Evolutionary conservation across 2,113 vertebrate species (phyloP), one percentile per base, ranked within the genome.

Genomic region (Saccopteryx leptura): DNA sequence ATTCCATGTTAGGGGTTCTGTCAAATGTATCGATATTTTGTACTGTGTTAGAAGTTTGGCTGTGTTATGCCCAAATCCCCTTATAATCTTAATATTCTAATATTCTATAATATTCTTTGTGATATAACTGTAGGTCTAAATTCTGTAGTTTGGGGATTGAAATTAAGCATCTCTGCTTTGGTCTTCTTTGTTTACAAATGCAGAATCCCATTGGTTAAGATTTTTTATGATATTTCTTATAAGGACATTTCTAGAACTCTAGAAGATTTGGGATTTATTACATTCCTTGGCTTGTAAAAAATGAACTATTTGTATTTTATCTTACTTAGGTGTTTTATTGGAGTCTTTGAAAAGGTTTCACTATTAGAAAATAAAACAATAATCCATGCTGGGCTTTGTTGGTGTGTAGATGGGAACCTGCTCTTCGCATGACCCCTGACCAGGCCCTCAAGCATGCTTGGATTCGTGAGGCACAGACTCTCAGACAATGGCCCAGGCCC

Each of bases 361-460:
- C 39, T 50, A 89, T 74, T 72, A n/a, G 60, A 76, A 95, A 87
- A 10, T 60, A 91, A 66, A 96, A 68, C 26, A 75, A 14, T 97
- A 87, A 95, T 31, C 0, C 0, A 0, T 63, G 12, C 13, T 96
- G 88, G 96, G 58, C 75, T 93, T 54, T 21, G 0, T 76, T 97
- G 96, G 9, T 98, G 14, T 96, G 60, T 96, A 99, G 99, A 90
- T 99, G 99, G 99, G 99, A 99, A 94, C 99, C 99, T n/a, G 97
- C 98, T 31, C 99, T 99, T 90, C 99, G 99, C 18, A 99, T 99
- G 99, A 99, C 99, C 90, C 99, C 99, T 0, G 99, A 99, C 71
- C 99, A 99, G 97, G 99, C 99, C 0, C 97, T 99, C 95, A 99
- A 98, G 96, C 99, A 99, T 3, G 95, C 98, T 0, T 99, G 99